Percentiles rank a stretch among this genome's conserved stretches.
Evolutionary conservation across 2,888 invertebrate genomes (phyloP).

Genomic region (Pachycephus smyrnensis): DNA sequence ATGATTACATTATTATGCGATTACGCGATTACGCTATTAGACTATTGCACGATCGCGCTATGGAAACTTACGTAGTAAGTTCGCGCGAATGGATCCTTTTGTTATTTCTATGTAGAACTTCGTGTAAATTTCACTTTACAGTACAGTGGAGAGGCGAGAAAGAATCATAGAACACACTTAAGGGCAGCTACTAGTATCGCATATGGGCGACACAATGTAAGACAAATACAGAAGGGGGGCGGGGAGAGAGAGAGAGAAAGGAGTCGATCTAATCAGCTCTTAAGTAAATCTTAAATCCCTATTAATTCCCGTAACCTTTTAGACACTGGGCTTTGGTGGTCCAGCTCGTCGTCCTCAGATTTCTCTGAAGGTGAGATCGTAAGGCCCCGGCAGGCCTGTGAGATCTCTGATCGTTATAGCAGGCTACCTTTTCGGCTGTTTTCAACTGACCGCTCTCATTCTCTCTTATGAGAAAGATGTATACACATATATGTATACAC

Average conservation of each 20-base stretch:
- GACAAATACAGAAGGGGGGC: no score
- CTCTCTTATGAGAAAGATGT: not conserved
- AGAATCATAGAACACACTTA: not conserved
- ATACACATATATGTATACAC: not conserved
- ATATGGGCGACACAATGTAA: not conserved
- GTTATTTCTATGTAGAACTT: not conserved
- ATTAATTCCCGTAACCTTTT: constrained; percentile 23
- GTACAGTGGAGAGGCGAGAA: not conserved
- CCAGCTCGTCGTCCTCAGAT: not conserved
- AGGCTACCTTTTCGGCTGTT: not conserved
- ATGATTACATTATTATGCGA: not conserved
- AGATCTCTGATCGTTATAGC: not conserved
- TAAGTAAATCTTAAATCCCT: constrained; percentile 15
- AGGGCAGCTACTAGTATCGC: not conserved
- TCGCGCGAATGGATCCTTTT: not conserved
- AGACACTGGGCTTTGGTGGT: constrained; percentile 17
- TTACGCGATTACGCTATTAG: not conserved
- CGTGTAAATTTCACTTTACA: not conserved
- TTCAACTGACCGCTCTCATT: not conserved
- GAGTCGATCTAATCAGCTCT: not conserved
- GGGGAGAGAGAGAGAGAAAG: not conserved
- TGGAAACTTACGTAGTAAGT: not conserved
- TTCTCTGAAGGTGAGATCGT: not conserved
- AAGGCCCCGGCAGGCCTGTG: not conserved
- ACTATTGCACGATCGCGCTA: not conserved